Percentiles rank a stretch among this genome's conserved stretches.
Evolutionary conservation across 2,797 vertebrate genomes (phyloP).

Genomic region (Danio kyathit): DNA sequence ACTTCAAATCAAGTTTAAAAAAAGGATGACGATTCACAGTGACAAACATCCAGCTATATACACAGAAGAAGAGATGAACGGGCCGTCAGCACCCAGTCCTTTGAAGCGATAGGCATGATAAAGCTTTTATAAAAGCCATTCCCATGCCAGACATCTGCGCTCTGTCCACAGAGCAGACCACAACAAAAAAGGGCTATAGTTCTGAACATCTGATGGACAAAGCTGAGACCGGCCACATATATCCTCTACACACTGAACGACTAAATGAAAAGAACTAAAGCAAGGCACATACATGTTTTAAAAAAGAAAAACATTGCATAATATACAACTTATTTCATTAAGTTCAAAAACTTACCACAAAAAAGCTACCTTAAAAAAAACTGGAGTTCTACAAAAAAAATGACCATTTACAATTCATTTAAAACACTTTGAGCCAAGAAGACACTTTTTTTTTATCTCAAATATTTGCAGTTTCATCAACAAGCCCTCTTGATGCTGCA

Average conservation of each 20-base stretch:
- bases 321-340: conserved; percentile 67
- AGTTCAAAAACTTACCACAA: conserved; percentile 46
- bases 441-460: conserved; percentile 62
- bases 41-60: conserved; percentile 72
- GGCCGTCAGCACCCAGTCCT: conserved; percentile 60
- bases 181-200: background rate
- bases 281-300: conserved; percentile 81
- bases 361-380: conserved; percentile 59
- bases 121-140: conserved; percentile 38
- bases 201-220: conserved; percentile 36
- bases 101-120: conserved; percentile 15
- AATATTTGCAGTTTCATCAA: conserved; percentile 64
- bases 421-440: conserved; percentile 25
- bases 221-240: conserved; percentile 20
- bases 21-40: conserved; percentile 31
- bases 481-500: conserved; percentile 64
- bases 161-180: conserved; percentile 59
- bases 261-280: conserved; percentile 73
- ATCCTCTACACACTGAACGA: conserved; percentile 41
- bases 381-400: conserved; percentile 26
- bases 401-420: conserved; percentile 67
- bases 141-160: conserved; percentile 59
- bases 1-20: conserved; percentile 34
- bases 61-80: conserved; percentile 70
- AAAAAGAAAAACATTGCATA: conserved; percentile 70